These are phyloP conservation scores for Cantharis rufa DNA, from an alignment of 2,888 invertebrate species.

Conservation along the genomic window DNA sequence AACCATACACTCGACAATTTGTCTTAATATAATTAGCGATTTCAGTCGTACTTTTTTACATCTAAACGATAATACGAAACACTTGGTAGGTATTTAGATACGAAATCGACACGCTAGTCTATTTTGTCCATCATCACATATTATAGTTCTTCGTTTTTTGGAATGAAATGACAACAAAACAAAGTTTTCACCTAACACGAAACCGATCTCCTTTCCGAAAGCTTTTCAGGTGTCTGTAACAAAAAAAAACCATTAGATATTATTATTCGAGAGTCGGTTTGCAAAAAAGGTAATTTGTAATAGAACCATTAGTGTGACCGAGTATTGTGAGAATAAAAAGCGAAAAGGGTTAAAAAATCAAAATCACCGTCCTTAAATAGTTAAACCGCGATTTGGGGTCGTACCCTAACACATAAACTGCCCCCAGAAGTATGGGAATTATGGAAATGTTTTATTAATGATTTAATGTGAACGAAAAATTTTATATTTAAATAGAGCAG, in stretches of 20 bases:
- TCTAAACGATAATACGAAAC: constrained; percentile 12
- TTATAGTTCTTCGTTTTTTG: constrained; percentile 18
- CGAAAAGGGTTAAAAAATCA: constrained; percentile 14
- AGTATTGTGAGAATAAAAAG: not conserved
- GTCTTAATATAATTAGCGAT: constrained; percentile 32
- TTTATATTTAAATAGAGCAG: constrained; percentile 19
- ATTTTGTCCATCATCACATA: constrained; percentile 1
- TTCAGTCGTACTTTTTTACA: constrained; percentile 40
- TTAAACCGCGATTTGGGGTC: constrained; percentile 3
- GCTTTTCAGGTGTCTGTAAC: constrained; percentile 69
- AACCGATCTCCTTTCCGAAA: constrained; percentile 62
- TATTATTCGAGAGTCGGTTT: not conserved
- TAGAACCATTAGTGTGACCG: not conserved
- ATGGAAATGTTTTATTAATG: constrained; percentile 2
- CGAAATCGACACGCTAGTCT: not conserved
- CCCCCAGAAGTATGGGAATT: constrained; percentile 8
- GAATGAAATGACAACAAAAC: constrained; percentile 34
- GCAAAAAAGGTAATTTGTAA: not conserved
- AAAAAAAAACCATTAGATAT: constrained; percentile 44
- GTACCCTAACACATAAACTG: constrained; percentile 1
- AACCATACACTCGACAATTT: constrained; percentile 25
- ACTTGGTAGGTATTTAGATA: not conserved
- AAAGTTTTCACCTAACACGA: constrained; percentile 44
- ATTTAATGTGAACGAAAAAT: not conserved
- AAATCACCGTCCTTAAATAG: constrained; percentile 13